Evolutionary conservation across 37 sponge, comb jelly and placozoan genomes (phyloP), one percentile per base, ranked within the genome.

Genomic region (Oopsacas minuta): DNA sequence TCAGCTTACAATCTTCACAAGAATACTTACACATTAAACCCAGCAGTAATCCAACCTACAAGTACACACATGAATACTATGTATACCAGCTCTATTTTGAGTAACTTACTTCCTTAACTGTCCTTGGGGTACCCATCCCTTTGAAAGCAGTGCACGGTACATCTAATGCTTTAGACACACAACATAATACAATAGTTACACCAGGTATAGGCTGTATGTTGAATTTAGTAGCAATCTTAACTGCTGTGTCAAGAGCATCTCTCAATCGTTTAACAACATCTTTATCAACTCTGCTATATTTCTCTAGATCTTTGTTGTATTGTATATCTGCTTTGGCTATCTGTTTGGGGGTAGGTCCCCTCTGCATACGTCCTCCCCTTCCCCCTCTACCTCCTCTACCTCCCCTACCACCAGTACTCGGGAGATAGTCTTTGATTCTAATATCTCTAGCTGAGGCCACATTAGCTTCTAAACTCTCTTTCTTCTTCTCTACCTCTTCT

Each of bases 181-280:
- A 88, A 83, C 96, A 97, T 39, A 99, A 82, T 42, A 99, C 89
- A 12, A 99, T 52, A 0, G 94, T 92, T 81, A 90, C 84, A 10
- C 99, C 99, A 28, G 86, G 86, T 25, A 99, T 99, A 30, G 99
- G 99, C 83, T 92, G 91, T 15, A 99, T 96, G 53, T 99, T 99
- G 89, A 93, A 90, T 39, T 86, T 88, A 23, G 96, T 95, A 52
- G 99, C 91, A 36, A 99, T 90, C 86, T 93, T 91, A 25, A 99
- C 90, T 0, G 99, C 92, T 35, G 36, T 91, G 86, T 99, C 95
- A 0, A 99, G 88, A 37, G 96, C 94, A n/a, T 82, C 86, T 0
- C 87, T 83, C 42, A 95, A 95, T 12, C 89, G 87, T 23, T 86
- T 37, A 0, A 99, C 38, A 28, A 97, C 82, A 1, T 52, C 36